Evolutionary conservation across 2,888 invertebrate genomes (phyloP), one percentile per base, ranked within the genome.

Genomic region (Choristoneura rosaceana): DNA sequence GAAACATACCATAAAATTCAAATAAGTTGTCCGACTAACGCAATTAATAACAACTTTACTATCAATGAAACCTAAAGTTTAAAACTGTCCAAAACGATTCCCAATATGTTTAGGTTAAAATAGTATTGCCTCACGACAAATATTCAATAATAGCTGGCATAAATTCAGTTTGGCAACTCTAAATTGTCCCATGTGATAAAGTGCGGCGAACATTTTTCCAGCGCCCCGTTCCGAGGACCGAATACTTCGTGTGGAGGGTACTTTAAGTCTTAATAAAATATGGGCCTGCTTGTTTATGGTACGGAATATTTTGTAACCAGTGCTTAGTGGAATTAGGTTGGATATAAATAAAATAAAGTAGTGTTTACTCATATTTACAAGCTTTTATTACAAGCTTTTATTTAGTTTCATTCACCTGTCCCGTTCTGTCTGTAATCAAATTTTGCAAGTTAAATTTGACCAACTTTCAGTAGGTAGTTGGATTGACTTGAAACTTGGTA

Each of bases 221-320:
- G 80, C 77, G 77, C 77, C 74, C 76, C 73, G 64, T 25, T 25
- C 55, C 75, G 69, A 74, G 60, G 75, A 74, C 75, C 76, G 74
- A 73, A 76, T 70, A 70, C 59, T 74, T 65, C 71, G 67, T 41
- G 66, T 73, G 68, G 74, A 77, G 77, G 78, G 79, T 78, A 79
- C 76, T 83, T 86, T 82, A 86, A 80, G 84, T 87, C 83, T 84
- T 82, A 83, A 85, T 87, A 86, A 85, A 86, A 84, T 80, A 78
- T 77, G 82, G 78, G 82, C 82, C 84, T 80, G 79, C 77, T 77
- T 78, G 78, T 73, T 73, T 73, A 73, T 73, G 69, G 73, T 41
- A 50, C 45, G 58, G 47, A 7, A 68, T 25, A 50, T 50, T 67
- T 58, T 55, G 68, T 73, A 64, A 69, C 63, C 68, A 64, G 50